A percentile compares a stretch with the other conserved stretches of the same genome.
Evolutionary conservation across 2,113 vertebrate genomes (phyloP).

Genomic region (Psilopogon haemacephalus): DNA sequence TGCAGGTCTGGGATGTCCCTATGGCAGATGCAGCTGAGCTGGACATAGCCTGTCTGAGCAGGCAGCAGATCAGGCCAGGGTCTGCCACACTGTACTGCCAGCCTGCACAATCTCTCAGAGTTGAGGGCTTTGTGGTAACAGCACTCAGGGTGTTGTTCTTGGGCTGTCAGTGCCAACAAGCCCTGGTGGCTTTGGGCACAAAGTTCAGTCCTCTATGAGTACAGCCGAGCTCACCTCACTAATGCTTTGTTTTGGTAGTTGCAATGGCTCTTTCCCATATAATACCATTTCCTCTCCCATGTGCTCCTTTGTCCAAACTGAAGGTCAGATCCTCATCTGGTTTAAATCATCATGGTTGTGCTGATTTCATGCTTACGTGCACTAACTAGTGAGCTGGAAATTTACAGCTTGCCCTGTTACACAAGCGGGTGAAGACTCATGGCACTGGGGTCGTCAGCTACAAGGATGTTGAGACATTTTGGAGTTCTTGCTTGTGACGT

Average conservation of each 20-base stretch:
- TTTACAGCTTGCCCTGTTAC: slow-evolving; percentile 2
- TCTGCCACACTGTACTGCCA: not conserved
- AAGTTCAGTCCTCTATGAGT: fast-evolving
- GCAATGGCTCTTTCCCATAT: not conserved
- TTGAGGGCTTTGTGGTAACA: not conserved
- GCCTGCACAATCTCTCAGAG: not conserved
- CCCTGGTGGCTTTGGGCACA: not conserved
- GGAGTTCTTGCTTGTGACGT: not conserved
- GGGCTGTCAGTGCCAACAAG: not conserved
- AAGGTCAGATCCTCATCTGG: slow-evolving; percentile 50
- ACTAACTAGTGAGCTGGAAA: slow-evolving; percentile 13
- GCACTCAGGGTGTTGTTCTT: fast-evolving
- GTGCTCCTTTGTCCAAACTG: not conserved
- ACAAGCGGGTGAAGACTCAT: not conserved
- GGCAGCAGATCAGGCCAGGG: not conserved
- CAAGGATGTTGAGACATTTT: slow-evolving; percentile 26
- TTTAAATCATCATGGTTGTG: slow-evolving; percentile 33
- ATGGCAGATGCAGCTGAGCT: fast-evolving
- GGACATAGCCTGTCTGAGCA: fast-evolving
- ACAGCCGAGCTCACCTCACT: not conserved
- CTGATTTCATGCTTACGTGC: slow-evolving; percentile 37
- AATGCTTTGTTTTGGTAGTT: not conserved
- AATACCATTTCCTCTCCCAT: not conserved
- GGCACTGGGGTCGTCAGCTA: not conserved
- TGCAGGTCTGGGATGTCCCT: not conserved